These are phyloP conservation scores for Poecilia gillii DNA, from an alignment of 2,797 vertebrate genomes.

Conservation along the genomic window DNA sequence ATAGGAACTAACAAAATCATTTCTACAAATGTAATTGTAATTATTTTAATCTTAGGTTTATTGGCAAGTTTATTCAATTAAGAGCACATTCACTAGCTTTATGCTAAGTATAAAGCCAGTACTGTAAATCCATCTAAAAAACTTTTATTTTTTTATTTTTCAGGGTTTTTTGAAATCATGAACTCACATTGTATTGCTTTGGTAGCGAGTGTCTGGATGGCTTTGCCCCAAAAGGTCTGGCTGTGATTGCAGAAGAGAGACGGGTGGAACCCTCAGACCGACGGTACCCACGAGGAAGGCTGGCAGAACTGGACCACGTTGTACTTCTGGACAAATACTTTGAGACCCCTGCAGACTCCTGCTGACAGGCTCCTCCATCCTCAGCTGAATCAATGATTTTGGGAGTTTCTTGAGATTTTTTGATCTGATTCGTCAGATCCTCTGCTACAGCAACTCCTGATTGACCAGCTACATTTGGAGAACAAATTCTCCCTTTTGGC, in stretches of 20 bases:
- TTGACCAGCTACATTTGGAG: conserved; percentile 3
- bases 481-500: conserved; percentile 20
- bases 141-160: background rate
- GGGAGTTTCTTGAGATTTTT: conserved; percentile 16
- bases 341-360: conserved; percentile 19
- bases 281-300: conserved; percentile 90
- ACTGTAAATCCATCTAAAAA: background rate
- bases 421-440: conserved; percentile 29
- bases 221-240: conserved; percentile 90
- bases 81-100: too few relatives aligned
- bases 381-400: conserved; percentile 15
- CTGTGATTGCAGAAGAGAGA: conserved; percentile 89
- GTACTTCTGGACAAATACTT: conserved; percentile 48
- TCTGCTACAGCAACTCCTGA: background rate
- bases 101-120: background rate
- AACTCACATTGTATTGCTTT: conserved; percentile 87
- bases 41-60: background rate
- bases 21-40: background rate
- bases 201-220: conserved; percentile 85
- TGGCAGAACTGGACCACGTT: conserved; percentile 72
- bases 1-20: background rate
- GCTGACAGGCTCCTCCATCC: conserved; percentile 7
- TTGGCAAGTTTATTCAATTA: background rate
- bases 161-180: too few relatives aligned
- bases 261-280: conserved; percentile 85